Evolutionary conservation across 2,113 vertebrate species (phyloP).

Genomic region (Myrmophylax atrothorax): DNA sequence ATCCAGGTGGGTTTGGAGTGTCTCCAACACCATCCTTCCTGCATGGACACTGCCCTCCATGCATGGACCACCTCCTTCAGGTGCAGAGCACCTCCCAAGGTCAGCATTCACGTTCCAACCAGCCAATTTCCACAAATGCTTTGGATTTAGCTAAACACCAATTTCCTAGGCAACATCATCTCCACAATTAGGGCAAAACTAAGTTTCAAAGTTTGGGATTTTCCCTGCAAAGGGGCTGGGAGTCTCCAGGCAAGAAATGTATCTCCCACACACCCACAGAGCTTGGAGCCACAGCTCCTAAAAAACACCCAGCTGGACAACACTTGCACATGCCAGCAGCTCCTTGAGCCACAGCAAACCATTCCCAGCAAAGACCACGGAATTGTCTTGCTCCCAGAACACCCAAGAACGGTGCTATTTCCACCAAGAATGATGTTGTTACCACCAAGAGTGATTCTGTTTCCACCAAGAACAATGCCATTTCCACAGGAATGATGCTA

Average conservation of each 20-base stretch:
- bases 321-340: background rate
- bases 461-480: background rate
- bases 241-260: background rate
- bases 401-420: background rate
- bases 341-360: rapidly evolving
- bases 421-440: background rate
- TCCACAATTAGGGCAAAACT: background rate
- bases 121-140: background rate
- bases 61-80: too few relatives aligned
- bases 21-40: background rate
- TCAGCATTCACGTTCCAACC: background rate
- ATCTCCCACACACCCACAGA: background rate
- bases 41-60: too few relatives aligned
- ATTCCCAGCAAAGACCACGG: background rate
- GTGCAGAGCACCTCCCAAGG: background rate
- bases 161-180: background rate
- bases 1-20: background rate
- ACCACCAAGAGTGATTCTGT: background rate
- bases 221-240: background rate
- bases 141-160: background rate
- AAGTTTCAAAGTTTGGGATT: background rate
- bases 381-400: background rate
- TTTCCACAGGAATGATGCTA: background rate
- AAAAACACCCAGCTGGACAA: background rate
- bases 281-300: background rate